Percentiles rank a stretch among this genome's conserved stretches.
phyloP scores from a whole-genome alignment of 2,113 vertebrate genomes.

The Sarotherodon lohbergeri region DNA sequence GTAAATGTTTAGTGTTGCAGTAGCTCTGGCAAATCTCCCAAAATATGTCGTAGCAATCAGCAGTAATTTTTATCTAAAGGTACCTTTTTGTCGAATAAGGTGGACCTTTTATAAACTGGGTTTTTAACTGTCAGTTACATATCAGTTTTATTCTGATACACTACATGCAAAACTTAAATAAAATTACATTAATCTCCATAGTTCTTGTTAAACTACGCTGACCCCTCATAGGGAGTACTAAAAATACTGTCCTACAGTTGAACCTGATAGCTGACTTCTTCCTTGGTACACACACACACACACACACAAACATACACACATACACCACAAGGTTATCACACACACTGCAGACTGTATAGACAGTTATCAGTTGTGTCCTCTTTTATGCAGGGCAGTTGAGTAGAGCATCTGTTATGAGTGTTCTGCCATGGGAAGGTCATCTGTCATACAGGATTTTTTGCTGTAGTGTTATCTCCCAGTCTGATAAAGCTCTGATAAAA shows the following conservation, averaged over 20 bases:
- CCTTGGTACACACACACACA: fast-evolving
- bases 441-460: not conserved
- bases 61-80: no score
- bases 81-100: no score
- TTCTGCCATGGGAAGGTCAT: not conserved
- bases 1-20: not conserved
- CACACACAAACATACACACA: no score
- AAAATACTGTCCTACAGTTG: not conserved
- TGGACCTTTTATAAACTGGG: not conserved
- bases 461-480: not conserved
- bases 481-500: not conserved
- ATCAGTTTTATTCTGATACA: not conserved
- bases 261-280: not conserved
- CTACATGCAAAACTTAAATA: not conserved
- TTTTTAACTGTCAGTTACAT: fast-evolving
- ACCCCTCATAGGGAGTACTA: not conserved
- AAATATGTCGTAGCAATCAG: no score
- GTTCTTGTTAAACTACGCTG: not conserved
- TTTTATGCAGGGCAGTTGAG: not conserved
- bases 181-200: not conserved
- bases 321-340: not conserved
- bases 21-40: not conserved
- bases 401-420: not conserved
- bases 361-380: not conserved
- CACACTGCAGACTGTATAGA: not conserved